phyloP scores from a whole-genome alignment of 2,888 invertebrate genomes.

The Gisinianus flammeolus region DNA sequence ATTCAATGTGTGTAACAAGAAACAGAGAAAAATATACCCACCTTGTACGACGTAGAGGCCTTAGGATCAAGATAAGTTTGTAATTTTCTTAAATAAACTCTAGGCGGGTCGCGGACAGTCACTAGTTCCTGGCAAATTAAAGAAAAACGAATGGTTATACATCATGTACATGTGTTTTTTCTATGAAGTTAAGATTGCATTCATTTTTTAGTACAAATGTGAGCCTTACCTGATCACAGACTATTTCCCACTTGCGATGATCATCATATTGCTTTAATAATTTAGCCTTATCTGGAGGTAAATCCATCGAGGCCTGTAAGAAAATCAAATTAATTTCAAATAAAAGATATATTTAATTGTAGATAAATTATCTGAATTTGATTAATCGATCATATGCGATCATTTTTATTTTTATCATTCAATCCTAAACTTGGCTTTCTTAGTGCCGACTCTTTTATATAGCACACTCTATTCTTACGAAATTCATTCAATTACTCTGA shows the following conservation, averaged over 20 bases:
- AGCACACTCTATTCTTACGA: too few relatives aligned
- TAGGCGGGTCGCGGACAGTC: constrained; percentile 96
- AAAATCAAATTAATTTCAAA: neutral
- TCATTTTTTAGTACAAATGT: neutral
- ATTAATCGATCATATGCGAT: too few relatives aligned
- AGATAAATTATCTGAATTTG: too few relatives aligned
- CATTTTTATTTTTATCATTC: too few relatives aligned
- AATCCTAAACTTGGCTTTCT: too few relatives aligned
- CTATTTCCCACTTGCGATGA: constrained; percentile 99
- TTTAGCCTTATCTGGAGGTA: constrained; percentile 98
- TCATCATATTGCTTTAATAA: constrained; percentile 92
- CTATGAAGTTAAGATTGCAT: too few relatives aligned
- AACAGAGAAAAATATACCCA: constrained; percentile 67
- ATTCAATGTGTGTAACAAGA: neutral
- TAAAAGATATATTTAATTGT: too few relatives aligned
- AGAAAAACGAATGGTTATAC: too few relatives aligned
- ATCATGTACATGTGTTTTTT: too few relatives aligned
- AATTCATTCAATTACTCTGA: too few relatives aligned
- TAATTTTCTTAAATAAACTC: constrained; percentile 94
- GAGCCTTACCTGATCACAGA: constrained; percentile 97
- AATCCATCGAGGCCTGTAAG: constrained; percentile 96
- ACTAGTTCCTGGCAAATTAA: constrained; percentile 82
- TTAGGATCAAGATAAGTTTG: constrained; percentile 95
- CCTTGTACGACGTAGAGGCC: constrained; percentile 92
- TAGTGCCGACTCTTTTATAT: too few relatives aligned